Evolutionary conservation across 2,888 invertebrate species (phyloP), one percentile per base, ranked within the genome.

Genomic region (Bimastos eiseni): DNA sequence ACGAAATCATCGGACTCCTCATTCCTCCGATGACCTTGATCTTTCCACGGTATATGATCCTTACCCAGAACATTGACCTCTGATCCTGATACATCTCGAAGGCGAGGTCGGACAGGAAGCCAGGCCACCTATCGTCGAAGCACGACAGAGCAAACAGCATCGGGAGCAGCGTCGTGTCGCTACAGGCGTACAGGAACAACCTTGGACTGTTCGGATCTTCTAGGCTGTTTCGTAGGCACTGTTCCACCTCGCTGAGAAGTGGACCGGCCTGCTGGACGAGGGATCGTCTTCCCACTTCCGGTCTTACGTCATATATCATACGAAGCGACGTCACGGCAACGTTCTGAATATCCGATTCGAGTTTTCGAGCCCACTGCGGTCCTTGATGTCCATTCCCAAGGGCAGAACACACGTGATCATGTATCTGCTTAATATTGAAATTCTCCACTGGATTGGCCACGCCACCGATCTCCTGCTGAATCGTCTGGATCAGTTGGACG

Each of bases 101-200:
- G 0, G 93, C 90, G 0, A 95, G 37, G 90, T 94, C 93, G 0
- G 94, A 93, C 11, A 93, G 93, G 92, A 94, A 94, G n/a, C 94
- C 94, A 11, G 94, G 94, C 94, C 95, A 94, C 38, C 91, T 90
- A 41, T 92, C 91, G 84, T 93, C 93, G 91, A 93, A 93, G 30
- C 93, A 91, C 89, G 93, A 93, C 13, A 94, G 90, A 3, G 93
- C 90, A 41, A 93, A 93, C 17, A 94, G 91, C 8, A 94, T 88
- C 0, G 93, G 93, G 6, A 93, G 91, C 19, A 94, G 91, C 0
- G 93, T 94, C 36, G 94, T 93, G 92, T 95, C 95, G 92, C 94
- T 94, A 83, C 93, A 93, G 0, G 94, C 93, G 91, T 93, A 94
- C 37, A 95, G 92, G 89, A 92, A 93, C 90, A 94, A 86, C 91